Conservation (phyloP, 2,888 invertebrate genomes). For the Gandaritis pyraliata region DNA sequence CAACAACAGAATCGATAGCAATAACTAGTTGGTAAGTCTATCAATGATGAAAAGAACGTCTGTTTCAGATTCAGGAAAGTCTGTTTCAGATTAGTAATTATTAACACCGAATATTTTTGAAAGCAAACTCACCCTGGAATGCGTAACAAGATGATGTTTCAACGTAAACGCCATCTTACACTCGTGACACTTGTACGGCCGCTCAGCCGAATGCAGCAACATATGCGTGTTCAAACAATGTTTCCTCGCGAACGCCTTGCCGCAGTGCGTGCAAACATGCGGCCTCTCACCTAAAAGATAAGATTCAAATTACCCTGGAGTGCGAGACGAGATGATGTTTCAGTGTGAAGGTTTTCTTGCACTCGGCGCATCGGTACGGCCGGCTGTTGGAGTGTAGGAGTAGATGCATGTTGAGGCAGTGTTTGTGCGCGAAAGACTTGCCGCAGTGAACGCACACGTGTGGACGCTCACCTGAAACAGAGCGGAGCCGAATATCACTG, state of each 20-base stretch:
- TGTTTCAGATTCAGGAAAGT: neutral
- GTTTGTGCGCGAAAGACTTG: slow-evolving; percentile 91
- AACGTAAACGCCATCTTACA: slow-evolving; percentile 94
- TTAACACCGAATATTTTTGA: slow-evolving; percentile 9
- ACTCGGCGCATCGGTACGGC: slow-evolving; percentile 91
- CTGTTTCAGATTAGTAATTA: neutral
- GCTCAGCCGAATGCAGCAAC: slow-evolving; percentile 90
- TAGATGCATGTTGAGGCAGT: slow-evolving; percentile 91
- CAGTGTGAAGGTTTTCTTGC: slow-evolving; percentile 92
- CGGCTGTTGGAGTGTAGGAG: slow-evolving; percentile 90
- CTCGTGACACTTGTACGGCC: slow-evolving; percentile 92
- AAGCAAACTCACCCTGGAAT: slow-evolving; percentile 88
- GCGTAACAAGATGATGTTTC: slow-evolving; percentile 93
- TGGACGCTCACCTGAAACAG: slow-evolving; percentile 86
- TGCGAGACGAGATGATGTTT: slow-evolving; percentile 92
- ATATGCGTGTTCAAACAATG: slow-evolving; percentile 93
- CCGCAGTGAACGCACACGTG: slow-evolving; percentile 90
- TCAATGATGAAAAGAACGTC: too few species aligned
- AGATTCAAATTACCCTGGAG: slow-evolving; percentile 84
- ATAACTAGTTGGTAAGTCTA: too few species aligned
- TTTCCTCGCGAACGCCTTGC: slow-evolving; percentile 92
- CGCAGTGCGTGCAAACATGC: slow-evolving; percentile 91
- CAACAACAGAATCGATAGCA: too few species aligned
- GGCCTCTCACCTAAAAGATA: slow-evolving; percentile 86
- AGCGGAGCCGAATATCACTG: slow-evolving; percentile 33